Conservation (phyloP, 1,140 invertebrate genomes). For the Steinernema feltiae region DNA sequence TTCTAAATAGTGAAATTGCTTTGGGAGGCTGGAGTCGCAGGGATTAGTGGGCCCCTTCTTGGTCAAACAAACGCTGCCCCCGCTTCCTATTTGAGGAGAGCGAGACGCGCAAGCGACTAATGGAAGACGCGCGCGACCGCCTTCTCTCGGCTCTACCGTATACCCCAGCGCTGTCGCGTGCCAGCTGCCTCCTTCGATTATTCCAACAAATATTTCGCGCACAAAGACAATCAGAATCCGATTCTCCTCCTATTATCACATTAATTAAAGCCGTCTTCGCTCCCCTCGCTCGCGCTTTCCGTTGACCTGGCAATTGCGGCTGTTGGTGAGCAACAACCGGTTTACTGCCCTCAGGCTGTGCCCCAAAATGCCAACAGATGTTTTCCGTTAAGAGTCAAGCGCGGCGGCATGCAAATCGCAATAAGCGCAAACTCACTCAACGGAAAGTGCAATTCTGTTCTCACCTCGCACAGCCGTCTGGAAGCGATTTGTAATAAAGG, state of each 20-base stretch:
- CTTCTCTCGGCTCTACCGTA: background rate
- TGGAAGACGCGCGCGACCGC: constrained; percentile 10
- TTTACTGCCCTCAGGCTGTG: constrained; percentile 6
- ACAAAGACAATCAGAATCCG: background rate
- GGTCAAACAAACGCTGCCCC: background rate
- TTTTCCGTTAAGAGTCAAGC: background rate
- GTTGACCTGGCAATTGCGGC: constrained; percentile 7
- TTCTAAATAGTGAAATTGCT: background rate
- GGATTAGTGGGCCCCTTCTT: background rate
- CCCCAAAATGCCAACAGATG: constrained; percentile 8
- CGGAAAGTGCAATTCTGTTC: too few relatives aligned
- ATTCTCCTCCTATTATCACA: constrained; percentile 1
- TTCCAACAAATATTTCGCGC: constrained; percentile 14
- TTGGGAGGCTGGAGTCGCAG: background rate
- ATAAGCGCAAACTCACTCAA: background rate
- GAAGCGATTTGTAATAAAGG: too few relatives aligned
- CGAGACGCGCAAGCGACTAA: background rate
- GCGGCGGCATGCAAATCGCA: background rate
- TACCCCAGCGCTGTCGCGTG: background rate
- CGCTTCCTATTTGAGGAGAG: background rate
- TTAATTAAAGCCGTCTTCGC: background rate
- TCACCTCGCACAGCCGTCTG: too few relatives aligned
- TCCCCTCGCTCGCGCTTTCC: background rate
- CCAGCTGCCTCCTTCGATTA: constrained; percentile 4
- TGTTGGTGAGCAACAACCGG: constrained; percentile 1